Evolutionary conservation across 2,888 invertebrate genomes (phyloP).

Genomic region (Serrognathus titanus): DNA sequence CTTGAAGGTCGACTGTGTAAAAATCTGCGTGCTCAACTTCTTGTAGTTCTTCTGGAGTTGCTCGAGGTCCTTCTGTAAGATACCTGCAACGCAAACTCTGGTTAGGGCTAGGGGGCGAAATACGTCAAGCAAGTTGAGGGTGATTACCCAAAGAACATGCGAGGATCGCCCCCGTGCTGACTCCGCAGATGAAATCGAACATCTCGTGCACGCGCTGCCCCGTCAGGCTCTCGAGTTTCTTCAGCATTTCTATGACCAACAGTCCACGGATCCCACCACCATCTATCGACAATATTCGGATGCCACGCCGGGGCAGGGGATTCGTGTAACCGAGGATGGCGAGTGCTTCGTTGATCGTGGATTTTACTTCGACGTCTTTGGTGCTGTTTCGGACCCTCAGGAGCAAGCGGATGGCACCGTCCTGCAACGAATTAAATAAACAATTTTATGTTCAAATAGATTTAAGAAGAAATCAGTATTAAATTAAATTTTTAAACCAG

Average conservation of each 20-base stretch:
- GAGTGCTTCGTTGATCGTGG: constrained; percentile 54
- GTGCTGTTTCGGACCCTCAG: constrained; percentile 54
- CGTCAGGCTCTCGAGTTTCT: constrained; percentile 70
- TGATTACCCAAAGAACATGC: constrained; percentile 65
- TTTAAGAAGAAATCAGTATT: too few species aligned
- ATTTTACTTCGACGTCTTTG: constrained; percentile 42
- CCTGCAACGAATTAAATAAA: constrained; percentile 38
- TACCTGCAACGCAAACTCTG: constrained; percentile 45
- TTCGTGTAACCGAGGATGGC: constrained; percentile 69
- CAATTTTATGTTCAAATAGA: background rate
- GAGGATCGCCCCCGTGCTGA: constrained; percentile 80
- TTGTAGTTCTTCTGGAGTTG: constrained; percentile 61
- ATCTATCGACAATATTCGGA: constrained; percentile 80
- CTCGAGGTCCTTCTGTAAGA: constrained; percentile 56
- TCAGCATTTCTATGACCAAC: constrained; percentile 77
- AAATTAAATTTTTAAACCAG: too few species aligned
- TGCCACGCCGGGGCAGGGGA: constrained; percentile 68
- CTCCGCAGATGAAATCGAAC: constrained; percentile 85
- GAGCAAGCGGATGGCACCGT: constrained; percentile 65
- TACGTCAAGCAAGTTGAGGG: too few species aligned
- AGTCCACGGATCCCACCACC: constrained; percentile 90
- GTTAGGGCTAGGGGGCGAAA: background rate
- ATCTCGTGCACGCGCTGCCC: constrained; percentile 67
- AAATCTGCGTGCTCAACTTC: constrained; percentile 61
- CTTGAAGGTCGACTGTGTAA: constrained; percentile 61